Base-by-base conservation (phyloP, 92 coral and sea anemone species). In the Zoanthus sansibaricus region DNA sequence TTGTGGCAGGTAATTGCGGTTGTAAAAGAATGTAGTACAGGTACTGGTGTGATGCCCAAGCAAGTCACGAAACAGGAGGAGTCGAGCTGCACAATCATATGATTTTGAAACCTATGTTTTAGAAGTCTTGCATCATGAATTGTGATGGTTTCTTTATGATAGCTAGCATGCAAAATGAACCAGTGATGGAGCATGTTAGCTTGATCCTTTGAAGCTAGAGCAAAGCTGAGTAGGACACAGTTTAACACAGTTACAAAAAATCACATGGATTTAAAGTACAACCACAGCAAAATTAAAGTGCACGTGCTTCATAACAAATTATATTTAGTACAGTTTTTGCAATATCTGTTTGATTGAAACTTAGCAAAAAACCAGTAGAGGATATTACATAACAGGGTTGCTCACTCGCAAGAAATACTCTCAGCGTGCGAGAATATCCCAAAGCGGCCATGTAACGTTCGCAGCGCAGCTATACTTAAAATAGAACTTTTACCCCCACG, bases 11-110 rank as follows among this genome's bases (percentile, higher is more conserved):
- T 93, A 21, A 80, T 93, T 30, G 80, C 69, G 55, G 94, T 82
- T 76, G 90, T 93, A 45, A 88, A 15, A 52, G 87, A 89, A 16
- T 90, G 93, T 25, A 91, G 91, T 68, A 77, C 90, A 32, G 96
- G 96, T 51, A 77, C 90, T 46, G 96, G 96, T 51, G 76, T 45
- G 20, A 87, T 86, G 7, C 91, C 94, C 11, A 64, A 48, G 18
- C 86, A 91, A 89, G 86, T 91, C 37, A 70, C 73, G 0, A 84
- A 89, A 71, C 79, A 20, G 5, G 92, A 86, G 68, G 72, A 85
- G 87, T 58, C 83, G 1, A 66, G 82, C 58, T 93, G 96, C 62
- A 56, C 79, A 42, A 32, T 93, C 70, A 18, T 83, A 25, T 93
- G 88, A 77, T 79, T 84, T 79, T 56, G 77, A 25, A 71, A 82